These are phyloP conservation scores for Motacilla alba DNA, from an alignment of 2,113 vertebrate species.

Conservation along the genomic window DNA sequence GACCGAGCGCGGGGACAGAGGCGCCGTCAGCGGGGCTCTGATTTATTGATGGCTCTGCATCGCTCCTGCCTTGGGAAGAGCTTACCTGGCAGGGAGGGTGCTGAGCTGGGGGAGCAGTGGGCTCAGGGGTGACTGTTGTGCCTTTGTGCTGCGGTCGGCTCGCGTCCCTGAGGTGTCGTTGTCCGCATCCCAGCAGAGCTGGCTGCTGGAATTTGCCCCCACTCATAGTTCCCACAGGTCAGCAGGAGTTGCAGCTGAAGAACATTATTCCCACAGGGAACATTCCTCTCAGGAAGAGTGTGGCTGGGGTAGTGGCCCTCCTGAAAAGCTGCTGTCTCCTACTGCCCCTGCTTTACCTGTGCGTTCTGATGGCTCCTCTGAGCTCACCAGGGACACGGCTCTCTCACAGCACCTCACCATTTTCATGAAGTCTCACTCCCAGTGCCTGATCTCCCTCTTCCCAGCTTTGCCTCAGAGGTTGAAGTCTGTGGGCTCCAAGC, in stretches of 20 bases:
- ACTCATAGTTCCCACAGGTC: not conserved
- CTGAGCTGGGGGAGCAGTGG: not conserved
- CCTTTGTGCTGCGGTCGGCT: not conserved
- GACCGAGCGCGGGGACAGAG: not conserved
- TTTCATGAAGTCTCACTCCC: not conserved
- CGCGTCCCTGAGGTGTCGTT: not conserved
- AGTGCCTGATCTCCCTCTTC: not conserved
- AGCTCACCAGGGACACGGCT: rapidly evolving
- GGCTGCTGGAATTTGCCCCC: not conserved
- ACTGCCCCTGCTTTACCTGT: not conserved
- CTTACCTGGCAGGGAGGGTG: not conserved
- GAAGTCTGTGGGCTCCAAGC: not conserved
- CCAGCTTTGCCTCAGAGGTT: not conserved
- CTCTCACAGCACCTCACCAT: not conserved
- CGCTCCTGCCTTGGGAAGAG: not conserved
- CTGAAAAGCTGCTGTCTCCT: not conserved
- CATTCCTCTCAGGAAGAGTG: rapidly evolving
- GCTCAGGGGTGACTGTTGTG: not conserved
- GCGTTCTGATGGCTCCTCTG: not conserved
- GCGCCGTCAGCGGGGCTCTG: not conserved
- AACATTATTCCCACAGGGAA: not conserved
- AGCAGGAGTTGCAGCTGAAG: not conserved
- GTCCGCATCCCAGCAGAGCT: not conserved
- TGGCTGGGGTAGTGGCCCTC: not conserved
- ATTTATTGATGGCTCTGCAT: constrained; percentile 30